phyloP scores from a whole-genome alignment of 2,113 vertebrate species.

The Melanocharis versteri region DNA sequence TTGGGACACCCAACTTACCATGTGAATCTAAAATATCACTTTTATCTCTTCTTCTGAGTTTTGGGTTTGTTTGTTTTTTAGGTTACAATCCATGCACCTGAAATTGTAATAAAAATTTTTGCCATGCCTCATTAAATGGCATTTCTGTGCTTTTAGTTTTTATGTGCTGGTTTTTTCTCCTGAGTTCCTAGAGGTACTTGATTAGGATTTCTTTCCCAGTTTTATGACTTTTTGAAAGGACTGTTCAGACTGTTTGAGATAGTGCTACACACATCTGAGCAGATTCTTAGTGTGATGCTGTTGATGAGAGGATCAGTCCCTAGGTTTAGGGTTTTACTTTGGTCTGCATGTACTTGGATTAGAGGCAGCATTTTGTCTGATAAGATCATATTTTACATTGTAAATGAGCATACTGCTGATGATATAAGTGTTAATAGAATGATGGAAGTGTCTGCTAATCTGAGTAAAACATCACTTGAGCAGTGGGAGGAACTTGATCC shows the following conservation, averaged over 20 bases:
- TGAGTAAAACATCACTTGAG: not conserved
- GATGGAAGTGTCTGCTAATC: not conserved
- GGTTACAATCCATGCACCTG: not conserved
- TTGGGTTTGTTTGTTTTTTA: not conserved
- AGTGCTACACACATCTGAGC: not conserved
- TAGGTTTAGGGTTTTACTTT: not conserved
- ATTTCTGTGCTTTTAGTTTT: not conserved
- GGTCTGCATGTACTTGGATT: rapidly evolving
- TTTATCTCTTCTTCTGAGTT: not conserved
- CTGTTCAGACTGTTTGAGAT: not conserved
- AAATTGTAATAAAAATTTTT: not conserved
- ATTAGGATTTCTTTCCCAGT: not conserved
- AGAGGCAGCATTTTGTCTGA: not conserved
- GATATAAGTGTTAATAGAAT: not conserved
- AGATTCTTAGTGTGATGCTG: not conserved
- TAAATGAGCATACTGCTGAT: not conserved
- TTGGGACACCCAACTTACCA: not conserved
- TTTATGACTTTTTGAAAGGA: not conserved
- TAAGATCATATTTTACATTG: not conserved
- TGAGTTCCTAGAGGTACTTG: not conserved
- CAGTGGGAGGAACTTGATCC: not conserved
- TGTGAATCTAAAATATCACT: not conserved
- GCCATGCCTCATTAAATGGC: not conserved
- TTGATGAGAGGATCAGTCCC: not conserved
- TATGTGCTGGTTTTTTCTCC: not conserved